Evolutionary conservation across 2,888 invertebrate species (phyloP), one percentile per base, ranked within the genome.

Genomic region (Amphipoea lucens): DNA sequence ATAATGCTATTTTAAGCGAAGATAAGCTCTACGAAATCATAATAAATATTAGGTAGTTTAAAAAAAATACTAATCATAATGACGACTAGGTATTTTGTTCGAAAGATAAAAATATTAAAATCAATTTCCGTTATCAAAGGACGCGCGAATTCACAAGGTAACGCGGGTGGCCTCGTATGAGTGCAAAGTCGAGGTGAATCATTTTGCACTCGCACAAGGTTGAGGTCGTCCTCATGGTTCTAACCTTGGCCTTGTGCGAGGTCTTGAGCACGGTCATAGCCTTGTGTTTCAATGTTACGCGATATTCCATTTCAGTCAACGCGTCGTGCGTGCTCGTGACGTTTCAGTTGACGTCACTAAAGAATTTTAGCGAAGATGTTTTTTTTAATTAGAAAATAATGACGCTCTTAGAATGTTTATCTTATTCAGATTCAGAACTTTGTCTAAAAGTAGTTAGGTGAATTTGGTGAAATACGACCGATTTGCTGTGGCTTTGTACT

Each of bases 281-380:
- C 88, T 87, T 87, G 85, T 72, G n/a, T 45, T 60, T 75, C 88
- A 87, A 85, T 85, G 88, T 51, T 67, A 29, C 48, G 48, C 23
- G 51, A 48, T 63, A 45, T 42, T 82, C 74, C 63, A 51, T 68
- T 83, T 67, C 42, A n/a, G 57, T 72, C 42, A 11, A n/a, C 36
- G 66, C 29, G n/a, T 23, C 54, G 7, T 20, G 14, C 29, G 29
- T 29, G 29, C 29, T 29, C 29, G 29, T 81, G 54, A 73, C 68
- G 84, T 65, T 57, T 65, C 36, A 42, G 1, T 40, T 60, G 36
- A 82, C 68, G 85, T 81, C 57, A 78, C 3, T 20, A 42, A 9
- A 45, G 48, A n/a, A 42, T 29, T 20, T 23, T 23, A 0, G 11
- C 40, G 11, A 17, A n/a, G 36, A 51, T 45, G 11, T 51, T 14